Evolutionary conservation across 2,888 invertebrate genomes (phyloP).

Genomic region (Caenorhabditis angaria): DNA sequence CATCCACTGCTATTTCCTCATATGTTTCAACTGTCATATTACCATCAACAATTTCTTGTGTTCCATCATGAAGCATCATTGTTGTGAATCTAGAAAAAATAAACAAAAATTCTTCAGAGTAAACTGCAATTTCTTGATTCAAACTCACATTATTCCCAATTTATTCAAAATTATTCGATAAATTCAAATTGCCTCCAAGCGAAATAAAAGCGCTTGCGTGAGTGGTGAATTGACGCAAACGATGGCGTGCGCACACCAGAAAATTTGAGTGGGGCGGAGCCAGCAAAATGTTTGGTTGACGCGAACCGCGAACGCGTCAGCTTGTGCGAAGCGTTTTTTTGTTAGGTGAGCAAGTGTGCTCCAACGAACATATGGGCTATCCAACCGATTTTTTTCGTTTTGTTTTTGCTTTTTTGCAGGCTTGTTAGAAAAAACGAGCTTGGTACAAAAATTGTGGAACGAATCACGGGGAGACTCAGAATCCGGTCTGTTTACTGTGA

Average conservation of each 20-base stretch:
- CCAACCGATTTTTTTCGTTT: background rate
- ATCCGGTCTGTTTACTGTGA: too few species aligned
- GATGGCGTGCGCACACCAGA: slow-evolving; percentile 11
- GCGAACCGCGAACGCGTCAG: slow-evolving; percentile 8
- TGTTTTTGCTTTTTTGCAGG: background rate
- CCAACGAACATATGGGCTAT: background rate
- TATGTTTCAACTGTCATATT: slow-evolving; percentile 40
- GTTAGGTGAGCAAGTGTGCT: background rate
- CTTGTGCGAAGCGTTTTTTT: slow-evolving; percentile 9
- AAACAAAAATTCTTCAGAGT: slow-evolving; percentile 17
- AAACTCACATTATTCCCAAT: background rate
- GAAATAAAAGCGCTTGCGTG: slow-evolving; percentile 31
- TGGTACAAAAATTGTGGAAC: background rate
- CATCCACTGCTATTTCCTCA: slow-evolving; percentile 37
- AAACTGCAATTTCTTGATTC: background rate
- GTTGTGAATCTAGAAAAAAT: too few species aligned
- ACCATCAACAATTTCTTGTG: slow-evolving; percentile 24
- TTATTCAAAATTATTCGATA: background rate
- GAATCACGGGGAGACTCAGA: too few species aligned
- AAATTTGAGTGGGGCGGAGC: background rate
- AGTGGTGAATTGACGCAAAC: slow-evolving; percentile 34
- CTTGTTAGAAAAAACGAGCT: background rate
- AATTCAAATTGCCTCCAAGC: slow-evolving; percentile 35
- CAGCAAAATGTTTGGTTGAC: background rate
- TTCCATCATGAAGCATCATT: background rate